Evolutionary conservation across 2,888 invertebrate species (phyloP), one percentile per base, ranked within the genome.

Genomic region (Mythimna vitellina): DNA sequence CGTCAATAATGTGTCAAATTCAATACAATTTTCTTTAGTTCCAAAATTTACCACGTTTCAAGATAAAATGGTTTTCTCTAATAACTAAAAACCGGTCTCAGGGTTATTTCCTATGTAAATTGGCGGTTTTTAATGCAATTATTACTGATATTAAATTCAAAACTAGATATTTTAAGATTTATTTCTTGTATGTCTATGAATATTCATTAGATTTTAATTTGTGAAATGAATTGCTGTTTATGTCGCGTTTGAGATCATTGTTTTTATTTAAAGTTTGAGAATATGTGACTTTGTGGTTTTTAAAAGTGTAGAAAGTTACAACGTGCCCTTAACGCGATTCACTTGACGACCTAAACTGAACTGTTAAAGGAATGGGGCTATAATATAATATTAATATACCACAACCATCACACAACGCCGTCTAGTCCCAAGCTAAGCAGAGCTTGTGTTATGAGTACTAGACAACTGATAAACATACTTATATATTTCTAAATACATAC

Each of bases 71-170:
- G 65, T 60, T 54, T 6, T 35, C 0, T 61, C 3, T 63, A 51
- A 38, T 74, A 58, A 25, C 61, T 54, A 4, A 10, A 32, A 79
- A 81, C 86, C 51, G 58, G 86, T 84, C 65, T 12, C 64, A 68
- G 54, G 74, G 46, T 75, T 65, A 76, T 85, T 85, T 85, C 77
- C 73, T 78, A 84, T 84, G 74, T 73, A 79, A 87, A 87, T 88
- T 78, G 66, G 20, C 49, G 53, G 65, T 64, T 83, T 73, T 76
- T 73, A 82, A 82, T 87, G 81, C 86, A 87, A 84, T 87, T 84
- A 88, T 78, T 79, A 65, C 51, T 78, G 65, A 73, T 80, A 76
- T 78, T 75, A 78, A 74, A 74, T 80, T 73, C 51, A 63, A 75
- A 85, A 82, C 77, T 65, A 65, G 71, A 76, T 77, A 72, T 66